These are phyloP conservation scores for Adelognathus sp. DNA, from an alignment of 2,888 invertebrate genomes.

Conservation along the genomic window DNA sequence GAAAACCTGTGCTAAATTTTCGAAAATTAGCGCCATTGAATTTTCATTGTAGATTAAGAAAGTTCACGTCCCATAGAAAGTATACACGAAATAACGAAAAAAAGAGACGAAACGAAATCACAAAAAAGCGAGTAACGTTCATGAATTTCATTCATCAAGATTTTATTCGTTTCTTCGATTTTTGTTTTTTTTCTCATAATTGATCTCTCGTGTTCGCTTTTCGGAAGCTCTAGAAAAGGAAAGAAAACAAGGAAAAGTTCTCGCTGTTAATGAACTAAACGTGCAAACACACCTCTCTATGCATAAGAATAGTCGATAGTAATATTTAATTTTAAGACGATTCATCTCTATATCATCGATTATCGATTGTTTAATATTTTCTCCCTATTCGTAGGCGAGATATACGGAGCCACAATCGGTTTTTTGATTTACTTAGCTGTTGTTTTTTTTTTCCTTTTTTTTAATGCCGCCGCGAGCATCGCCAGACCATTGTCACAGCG, in stretches of 20 bases:
- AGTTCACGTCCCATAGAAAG: conserved; percentile 57
- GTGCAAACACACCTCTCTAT: conserved; percentile 57
- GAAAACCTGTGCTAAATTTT: conserved; percentile 31
- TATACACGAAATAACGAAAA: conserved; percentile 26
- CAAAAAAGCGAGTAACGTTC: conserved; percentile 59
- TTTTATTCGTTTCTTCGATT: conserved; percentile 55
- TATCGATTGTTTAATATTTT: conserved; percentile 76
- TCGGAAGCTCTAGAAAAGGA: conserved; percentile 10
- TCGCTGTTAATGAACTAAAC: conserved; percentile 46
- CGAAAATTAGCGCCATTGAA: conserved; percentile 42
- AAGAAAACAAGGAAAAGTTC: neutral
- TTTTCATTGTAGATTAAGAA: conserved; percentile 46
- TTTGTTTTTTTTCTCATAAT: conserved; percentile 69
- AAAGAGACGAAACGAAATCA: conserved; percentile 12
- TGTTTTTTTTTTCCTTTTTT: neutral
- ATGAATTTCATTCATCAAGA: conserved; percentile 41
- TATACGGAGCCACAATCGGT: conserved; percentile 70
- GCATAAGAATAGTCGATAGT: conserved; percentile 52
- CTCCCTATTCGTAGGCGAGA: conserved; percentile 74
- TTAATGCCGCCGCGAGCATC: conserved; percentile 74
- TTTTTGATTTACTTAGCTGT: conserved; percentile 74
- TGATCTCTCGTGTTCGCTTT: conserved; percentile 72
- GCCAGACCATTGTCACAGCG: conserved; percentile 66
- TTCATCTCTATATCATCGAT: conserved; percentile 53
- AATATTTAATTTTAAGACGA: conserved; percentile 56